Base-by-base conservation (phyloP, 2,888 invertebrate species). In the Eupsilia transversa region DNA sequence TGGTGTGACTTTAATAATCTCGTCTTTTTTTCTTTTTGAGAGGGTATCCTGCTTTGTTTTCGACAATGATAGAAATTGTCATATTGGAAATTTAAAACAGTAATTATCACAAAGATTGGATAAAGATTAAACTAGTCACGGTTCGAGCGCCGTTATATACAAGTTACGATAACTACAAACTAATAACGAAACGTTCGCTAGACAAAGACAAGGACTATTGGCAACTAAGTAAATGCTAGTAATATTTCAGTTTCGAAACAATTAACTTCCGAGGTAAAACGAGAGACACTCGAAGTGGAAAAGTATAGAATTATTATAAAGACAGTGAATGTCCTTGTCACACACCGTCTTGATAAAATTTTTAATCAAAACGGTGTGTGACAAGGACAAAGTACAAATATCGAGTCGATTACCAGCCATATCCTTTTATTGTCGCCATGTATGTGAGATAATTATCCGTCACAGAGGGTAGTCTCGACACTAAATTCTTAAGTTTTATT, bases 401-500 rank as follows among this genome's bases (percentile, higher is more conserved):
- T 60, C 30, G 52, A 61, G 38, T 74, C 61, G 60, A 57, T 72
- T 72, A 65, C 52, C 30, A 56, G 52, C 64, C 60, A 59, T 70
- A 56, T 82, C 86, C 86, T 87, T 87, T 83, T 86, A 87, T 91
- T 90, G 88, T 91, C 90, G 92, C 91, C 91, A 89, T 88, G 89
- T 90, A 91, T 89, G 90, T 88, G 86, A 89, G 91, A 91, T 93
- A 93, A 94, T 94, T 93, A 93, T 91, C 90, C 91, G 88, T 92
- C 93, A 91, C 90, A 79, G 90, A 88, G 91, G 92, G 89, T 91
- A 92, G 89, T 87, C 86, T 86, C 79, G 86, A 82, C 92, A 92
- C 91, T 94, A 94, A 94, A 94, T 93, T 91, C 86, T 86, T 83
- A 87, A 91, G 91, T 92, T 95, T 94, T 94, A 95, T 92, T 91